Percentiles rank a stretch among this genome's conserved stretches.
phyloP scores from a whole-genome alignment of 2,113 vertebrate genomes.

The Catagonus wagneri region DNA sequence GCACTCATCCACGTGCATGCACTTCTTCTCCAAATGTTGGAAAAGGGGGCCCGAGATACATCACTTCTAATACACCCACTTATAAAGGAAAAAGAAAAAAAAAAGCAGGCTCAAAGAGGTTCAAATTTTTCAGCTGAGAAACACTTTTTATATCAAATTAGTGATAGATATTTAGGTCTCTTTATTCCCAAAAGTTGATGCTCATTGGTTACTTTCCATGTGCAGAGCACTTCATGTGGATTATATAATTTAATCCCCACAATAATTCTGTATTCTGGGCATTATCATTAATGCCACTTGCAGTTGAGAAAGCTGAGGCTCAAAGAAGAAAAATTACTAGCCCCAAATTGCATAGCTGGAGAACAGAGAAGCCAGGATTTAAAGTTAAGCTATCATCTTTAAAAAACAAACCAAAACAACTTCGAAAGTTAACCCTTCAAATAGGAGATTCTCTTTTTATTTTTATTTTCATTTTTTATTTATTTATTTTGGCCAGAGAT shows the following conservation, averaged over 20 bases:
- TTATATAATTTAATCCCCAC: neutral
- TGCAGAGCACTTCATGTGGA: neutral
- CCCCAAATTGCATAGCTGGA: neutral
- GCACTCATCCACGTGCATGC: neutral
- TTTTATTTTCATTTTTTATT: no score
- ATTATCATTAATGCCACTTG: neutral
- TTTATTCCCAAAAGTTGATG: neutral
- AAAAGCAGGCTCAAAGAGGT: neutral
- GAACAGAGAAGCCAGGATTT: neutral
- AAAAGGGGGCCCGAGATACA: neutral
- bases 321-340: slow-evolving; percentile 1
- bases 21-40: neutral
- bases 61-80: neutral
- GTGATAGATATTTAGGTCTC: neutral
- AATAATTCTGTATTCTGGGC: neutral
- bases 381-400: neutral
- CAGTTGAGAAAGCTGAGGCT: neutral
- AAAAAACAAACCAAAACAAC: neutral
- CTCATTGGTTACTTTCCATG: neutral
- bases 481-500: no score
- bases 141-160: neutral
- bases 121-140: neutral
- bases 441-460: neutral
- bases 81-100: neutral
- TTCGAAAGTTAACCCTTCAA: slow-evolving; percentile 61